Base-by-base conservation (phyloP, 2,888 invertebrate species). In the Schizotus pectinicornis region DNA sequence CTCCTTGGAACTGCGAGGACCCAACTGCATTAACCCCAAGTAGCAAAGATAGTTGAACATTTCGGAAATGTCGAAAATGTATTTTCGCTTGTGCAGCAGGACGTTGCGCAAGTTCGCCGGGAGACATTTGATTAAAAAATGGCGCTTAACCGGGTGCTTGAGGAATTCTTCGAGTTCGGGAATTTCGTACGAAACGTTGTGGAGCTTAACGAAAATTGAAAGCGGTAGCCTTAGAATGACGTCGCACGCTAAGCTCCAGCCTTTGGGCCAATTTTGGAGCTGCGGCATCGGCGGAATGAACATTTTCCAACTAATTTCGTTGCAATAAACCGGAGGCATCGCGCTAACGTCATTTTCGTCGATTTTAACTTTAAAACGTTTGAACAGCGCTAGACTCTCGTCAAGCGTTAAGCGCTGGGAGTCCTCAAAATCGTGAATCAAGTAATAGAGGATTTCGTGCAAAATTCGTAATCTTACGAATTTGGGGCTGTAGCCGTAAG, bases 161-260 rank as follows among this genome's bases (percentile, higher is more conserved):
- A 90, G 69, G 60, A 84, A 85, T 1, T 83, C 79, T 0, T 82
- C 75, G 5, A 92, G 69, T 6, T 84, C 85, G 0, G 85, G 81
- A 7, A 88, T 80, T 33, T 81, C 71, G 64, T 81, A 85, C 3
- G 83, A 79, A 11, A 89, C 77, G 59, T 86, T 86, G 63, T 87
- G 83, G 7, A 91, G 72, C 71, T 88, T 86, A 7, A 88, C 81
- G 63, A 91, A 88, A n/a, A 91, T 69, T 0, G 85, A 86, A 0
- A 92, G 73, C 0, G 92, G 93, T 68, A 92, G 79, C 0, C 88
- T 82, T 3, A 89, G 79, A 5, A 91, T 77, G 1, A 89, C 76
- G 72, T 93, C 92, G 63, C 86, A 85, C 60, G 91, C 79, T 47
- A 89, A 79, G 30, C 86, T 81, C 91, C 92, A 92, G 7, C 91